These are phyloP conservation scores for Macroramphosus scolopax DNA, from an alignment of 2,797 vertebrate genomes.

Conservation along the genomic window DNA sequence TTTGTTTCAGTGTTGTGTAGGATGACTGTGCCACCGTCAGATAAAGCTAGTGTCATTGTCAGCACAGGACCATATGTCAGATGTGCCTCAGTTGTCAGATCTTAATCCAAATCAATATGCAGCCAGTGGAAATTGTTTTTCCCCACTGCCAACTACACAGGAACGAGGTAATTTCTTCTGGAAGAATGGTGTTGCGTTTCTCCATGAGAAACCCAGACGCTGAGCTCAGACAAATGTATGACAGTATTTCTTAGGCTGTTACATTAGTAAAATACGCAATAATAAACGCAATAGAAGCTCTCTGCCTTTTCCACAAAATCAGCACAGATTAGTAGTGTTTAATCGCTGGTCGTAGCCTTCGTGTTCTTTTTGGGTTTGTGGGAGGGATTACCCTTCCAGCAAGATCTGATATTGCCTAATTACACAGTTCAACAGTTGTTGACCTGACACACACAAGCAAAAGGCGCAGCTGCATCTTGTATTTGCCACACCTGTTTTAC, in stretches of 20 bases:
- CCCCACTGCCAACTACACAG: conserved; percentile 19
- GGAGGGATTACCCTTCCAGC: conserved; percentile 53
- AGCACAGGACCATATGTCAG: conserved; percentile 25
- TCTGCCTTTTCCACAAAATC: no score
- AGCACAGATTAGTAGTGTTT: conserved; percentile 26
- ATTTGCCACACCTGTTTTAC: conserved; percentile 44
- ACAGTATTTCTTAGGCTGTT: no score
- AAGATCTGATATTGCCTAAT: conserved; percentile 62
- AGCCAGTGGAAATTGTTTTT: conserved; percentile 35
- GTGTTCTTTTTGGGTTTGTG: conserved; percentile 45
- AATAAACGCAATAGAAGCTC: conserved; percentile 2
- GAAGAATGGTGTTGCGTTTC: no score
- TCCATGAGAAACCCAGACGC: no score
- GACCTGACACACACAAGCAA: conserved; percentile 32
- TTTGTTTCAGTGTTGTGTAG: conserved; percentile 33
- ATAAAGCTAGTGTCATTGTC: conserved; percentile 36
- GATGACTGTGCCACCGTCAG: conserved; percentile 38
- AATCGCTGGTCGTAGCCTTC: conserved; percentile 33
- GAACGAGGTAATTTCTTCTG: no score
- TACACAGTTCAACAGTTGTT: conserved; percentile 63
- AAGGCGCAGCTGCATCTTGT: conserved; percentile 38
- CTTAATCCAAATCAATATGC: conserved; percentile 41
- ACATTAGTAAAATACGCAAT: no score
- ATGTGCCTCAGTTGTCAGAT: conserved; percentile 38
- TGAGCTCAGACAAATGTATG: no score